phyloP scores from a whole-genome alignment of 2,888 invertebrate genomes.

The Dynastes hyllus region DNA sequence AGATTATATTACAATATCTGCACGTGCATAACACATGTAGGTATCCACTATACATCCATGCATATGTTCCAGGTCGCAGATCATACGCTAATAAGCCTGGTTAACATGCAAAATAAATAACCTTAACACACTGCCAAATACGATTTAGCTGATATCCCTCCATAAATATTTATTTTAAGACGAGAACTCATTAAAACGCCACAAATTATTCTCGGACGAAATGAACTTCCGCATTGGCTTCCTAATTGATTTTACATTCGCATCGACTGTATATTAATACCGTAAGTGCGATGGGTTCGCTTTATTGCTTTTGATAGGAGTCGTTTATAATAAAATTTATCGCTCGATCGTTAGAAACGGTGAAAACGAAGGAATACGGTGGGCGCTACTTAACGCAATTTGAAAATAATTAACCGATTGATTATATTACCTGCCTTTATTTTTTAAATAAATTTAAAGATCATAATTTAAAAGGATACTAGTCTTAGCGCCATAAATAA shows the following conservation, averaged over 20 bases:
- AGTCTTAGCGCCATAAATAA: too few relatives aligned
- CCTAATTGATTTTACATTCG: constrained; percentile 35
- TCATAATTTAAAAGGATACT: too few relatives aligned
- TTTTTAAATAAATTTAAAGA: too few relatives aligned
- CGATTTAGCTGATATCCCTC: constrained; percentile 30
- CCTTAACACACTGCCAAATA: constrained; percentile 29
- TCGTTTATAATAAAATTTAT: too few relatives aligned
- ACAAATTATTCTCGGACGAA: constrained; percentile 30
- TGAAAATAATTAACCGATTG: too few relatives aligned
- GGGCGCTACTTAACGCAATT: too few relatives aligned
- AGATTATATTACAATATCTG: constrained; percentile 2
- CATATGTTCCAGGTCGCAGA: constrained; percentile 13
- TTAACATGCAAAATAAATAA: constrained; percentile 25
- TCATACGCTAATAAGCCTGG: background rate
- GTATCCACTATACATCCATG: background rate
- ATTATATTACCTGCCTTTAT: too few relatives aligned
- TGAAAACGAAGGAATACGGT: too few relatives aligned
- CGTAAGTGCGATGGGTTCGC: too few relatives aligned
- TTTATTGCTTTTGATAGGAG: too few relatives aligned
- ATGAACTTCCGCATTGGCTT: constrained; percentile 1
- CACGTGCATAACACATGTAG: background rate
- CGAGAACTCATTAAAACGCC: constrained; percentile 8
- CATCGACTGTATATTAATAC: background rate
- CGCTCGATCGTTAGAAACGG: too few relatives aligned
- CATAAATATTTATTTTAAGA: constrained; percentile 19